These are phyloP conservation scores for Melanotaenia parkinsoni DNA, from an alignment of 2,797 vertebrate species.

Conservation along the genomic window DNA sequence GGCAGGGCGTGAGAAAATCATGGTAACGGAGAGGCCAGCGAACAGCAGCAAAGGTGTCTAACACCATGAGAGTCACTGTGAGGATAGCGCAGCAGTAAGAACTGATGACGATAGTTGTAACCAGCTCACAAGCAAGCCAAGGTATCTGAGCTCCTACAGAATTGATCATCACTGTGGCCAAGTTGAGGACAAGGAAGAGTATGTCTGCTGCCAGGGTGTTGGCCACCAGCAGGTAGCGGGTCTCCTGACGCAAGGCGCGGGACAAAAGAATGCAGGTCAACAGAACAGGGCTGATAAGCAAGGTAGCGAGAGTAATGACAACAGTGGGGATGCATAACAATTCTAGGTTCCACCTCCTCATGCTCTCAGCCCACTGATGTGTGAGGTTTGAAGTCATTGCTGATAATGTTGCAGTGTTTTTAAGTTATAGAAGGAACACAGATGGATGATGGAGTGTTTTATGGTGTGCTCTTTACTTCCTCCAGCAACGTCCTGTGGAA, in stretches of 20 bases:
- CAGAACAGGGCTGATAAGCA: slow-evolving; percentile 80
- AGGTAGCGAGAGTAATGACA: slow-evolving; percentile 73
- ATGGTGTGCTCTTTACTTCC: slow-evolving; percentile 7
- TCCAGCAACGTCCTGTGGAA: slow-evolving; percentile 38
- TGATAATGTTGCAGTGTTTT: slow-evolving; percentile 36
- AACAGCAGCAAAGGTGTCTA: slow-evolving; percentile 86
- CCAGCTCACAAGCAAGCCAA: slow-evolving; percentile 74
- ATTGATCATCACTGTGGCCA: slow-evolving; percentile 72
- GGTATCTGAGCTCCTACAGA: slow-evolving; percentile 39
- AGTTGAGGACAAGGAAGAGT: slow-evolving; percentile 81
- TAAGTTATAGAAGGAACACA: background rate
- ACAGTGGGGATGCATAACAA: slow-evolving; percentile 79
- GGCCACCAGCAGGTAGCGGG: slow-evolving; percentile 84
- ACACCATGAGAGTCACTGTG: slow-evolving; percentile 85
- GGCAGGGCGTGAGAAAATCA: slow-evolving; percentile 70
- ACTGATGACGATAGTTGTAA: slow-evolving; percentile 70
- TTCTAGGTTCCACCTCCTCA: slow-evolving; percentile 64
- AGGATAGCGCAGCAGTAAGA: slow-evolving; percentile 81
- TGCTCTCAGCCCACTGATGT: slow-evolving; percentile 58
- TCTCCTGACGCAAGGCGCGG: slow-evolving; percentile 78
- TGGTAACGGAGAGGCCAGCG: slow-evolving; percentile 84
- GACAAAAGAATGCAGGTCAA: slow-evolving; percentile 77
- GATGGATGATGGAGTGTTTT: slow-evolving; percentile 14
- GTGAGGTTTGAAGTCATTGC: slow-evolving; percentile 61
- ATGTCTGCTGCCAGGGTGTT: slow-evolving; percentile 84